A percentile compares a stretch with the other conserved stretches of the same genome.
phyloP scores from a whole-genome alignment of 2,797 vertebrate genomes.

The Adrianichthys oophorus region DNA sequence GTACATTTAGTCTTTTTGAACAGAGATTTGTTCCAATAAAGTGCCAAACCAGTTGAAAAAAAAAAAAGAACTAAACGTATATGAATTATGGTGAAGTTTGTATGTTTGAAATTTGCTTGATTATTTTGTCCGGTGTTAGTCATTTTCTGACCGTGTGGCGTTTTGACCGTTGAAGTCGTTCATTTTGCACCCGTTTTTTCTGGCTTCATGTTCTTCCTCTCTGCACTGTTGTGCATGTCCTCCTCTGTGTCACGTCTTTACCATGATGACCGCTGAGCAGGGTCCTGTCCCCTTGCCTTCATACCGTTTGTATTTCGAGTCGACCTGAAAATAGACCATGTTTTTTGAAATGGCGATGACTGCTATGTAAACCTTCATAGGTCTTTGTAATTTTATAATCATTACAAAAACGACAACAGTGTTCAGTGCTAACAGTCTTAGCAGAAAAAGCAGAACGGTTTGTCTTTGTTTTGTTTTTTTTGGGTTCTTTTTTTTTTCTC shows the following conservation, averaged over 20 bases:
- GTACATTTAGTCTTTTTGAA: constrained; percentile 90
- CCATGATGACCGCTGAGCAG: constrained; percentile 69
- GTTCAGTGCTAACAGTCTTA: constrained; percentile 87
- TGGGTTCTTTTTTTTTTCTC: constrained; percentile 62
- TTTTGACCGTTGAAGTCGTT: constrained; percentile 71
- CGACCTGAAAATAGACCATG: constrained; percentile 78
- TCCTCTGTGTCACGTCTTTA: constrained; percentile 73
- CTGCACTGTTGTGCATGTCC: constrained; percentile 79
- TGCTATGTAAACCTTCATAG: constrained; percentile 90
- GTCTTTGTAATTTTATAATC: constrained; percentile 99
- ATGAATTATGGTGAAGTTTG: constrained; percentile 77
- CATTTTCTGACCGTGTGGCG: constrained; percentile 76
- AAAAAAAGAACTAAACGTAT: constrained; percentile 64
- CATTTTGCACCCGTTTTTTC: constrained; percentile 67
- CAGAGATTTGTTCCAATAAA: constrained; percentile 94
- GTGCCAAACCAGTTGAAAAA: constrained; percentile 92
- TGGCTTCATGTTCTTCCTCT: constrained; percentile 68
- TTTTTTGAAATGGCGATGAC: constrained; percentile 91
- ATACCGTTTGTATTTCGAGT: constrained; percentile 80
- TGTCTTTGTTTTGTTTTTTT: constrained; percentile 64
- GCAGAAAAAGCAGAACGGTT: constrained; percentile 83
- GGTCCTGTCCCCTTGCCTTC: constrained; percentile 71
- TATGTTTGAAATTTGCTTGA: constrained; percentile 84
- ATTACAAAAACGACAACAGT: constrained; percentile 82
- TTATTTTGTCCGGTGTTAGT: constrained; percentile 79